Evolutionary conservation across 2,888 invertebrate genomes (phyloP).

Genomic region (Cantharis rufa): DNA sequence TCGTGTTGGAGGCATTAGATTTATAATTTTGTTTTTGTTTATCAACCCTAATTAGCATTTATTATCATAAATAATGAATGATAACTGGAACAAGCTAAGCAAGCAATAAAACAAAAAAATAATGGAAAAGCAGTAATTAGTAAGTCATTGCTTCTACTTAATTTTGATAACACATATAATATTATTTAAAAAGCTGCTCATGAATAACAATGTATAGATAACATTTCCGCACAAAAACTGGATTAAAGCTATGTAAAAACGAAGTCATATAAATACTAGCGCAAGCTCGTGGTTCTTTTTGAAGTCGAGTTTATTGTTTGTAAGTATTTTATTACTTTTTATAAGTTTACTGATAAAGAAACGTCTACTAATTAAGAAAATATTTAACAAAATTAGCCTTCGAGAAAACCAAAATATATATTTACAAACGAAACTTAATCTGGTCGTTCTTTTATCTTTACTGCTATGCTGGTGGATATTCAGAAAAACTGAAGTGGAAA

Average conservation of each 20-base stretch:
- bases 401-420: neutral
- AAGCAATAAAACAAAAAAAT: neutral
- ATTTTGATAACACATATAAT: neutral
- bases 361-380: neutral
- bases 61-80: neutral
- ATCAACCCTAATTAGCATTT: neutral
- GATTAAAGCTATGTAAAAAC: neutral
- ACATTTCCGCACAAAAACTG: neutral
- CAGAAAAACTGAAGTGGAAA: neutral
- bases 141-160: neutral
- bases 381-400: neutral
- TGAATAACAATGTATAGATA: neutral
- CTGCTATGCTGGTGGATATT: neutral
- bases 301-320: neutral
- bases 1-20: neutral
- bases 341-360: neutral
- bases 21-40: neutral
- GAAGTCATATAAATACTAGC: neutral
- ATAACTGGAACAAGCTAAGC: neutral
- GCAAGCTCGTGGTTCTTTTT: neutral
- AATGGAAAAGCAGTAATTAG: neutral
- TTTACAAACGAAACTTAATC: neutral
- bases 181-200: neutral
- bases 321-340: neutral
- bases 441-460: neutral